phyloP scores from a whole-genome alignment of 2,797 vertebrate genomes.

The Sciurus carolinensis region DNA sequence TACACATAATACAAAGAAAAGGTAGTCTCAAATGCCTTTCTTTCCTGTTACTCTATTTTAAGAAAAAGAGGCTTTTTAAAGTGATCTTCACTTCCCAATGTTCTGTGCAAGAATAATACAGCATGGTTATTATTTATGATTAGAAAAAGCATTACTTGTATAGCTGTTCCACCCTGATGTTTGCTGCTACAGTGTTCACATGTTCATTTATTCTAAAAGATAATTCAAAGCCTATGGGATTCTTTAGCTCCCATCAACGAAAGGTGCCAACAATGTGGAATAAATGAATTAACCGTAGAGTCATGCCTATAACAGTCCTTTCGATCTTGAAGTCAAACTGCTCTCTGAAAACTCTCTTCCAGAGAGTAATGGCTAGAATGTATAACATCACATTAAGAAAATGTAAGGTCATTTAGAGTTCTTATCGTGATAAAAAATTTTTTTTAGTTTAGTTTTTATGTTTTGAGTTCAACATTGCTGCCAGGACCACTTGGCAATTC shows the following conservation, averaged over 20 bases:
- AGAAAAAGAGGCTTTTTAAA: slow-evolving; percentile 44
- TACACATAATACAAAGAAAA: slow-evolving; percentile 24
- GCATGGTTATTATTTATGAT: slow-evolving; percentile 14
- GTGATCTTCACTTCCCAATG: slow-evolving; percentile 6
- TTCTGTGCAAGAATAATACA: slow-evolving; percentile 50
- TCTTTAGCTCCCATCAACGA: not conserved
- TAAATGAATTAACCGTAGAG: slow-evolving; percentile 53
- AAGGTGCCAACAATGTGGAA: slow-evolving; percentile 25
- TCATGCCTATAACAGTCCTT: not conserved
- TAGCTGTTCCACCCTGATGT: slow-evolving; percentile 47
- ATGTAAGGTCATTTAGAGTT: not conserved
- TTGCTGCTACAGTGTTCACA: slow-evolving; percentile 43
- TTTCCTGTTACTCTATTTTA: slow-evolving; percentile 51
- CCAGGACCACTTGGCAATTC: not conserved
- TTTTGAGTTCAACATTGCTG: slow-evolving; percentile 38
- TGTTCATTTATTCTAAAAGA: slow-evolving; percentile 59
- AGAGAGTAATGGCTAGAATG: slow-evolving; percentile 17
- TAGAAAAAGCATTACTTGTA: not conserved
- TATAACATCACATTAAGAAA: not conserved
- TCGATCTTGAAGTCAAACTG: slow-evolving; percentile 67
- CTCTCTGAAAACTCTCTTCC: slow-evolving; percentile 34
- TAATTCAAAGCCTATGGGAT: slow-evolving; percentile 41
- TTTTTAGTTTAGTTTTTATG: slow-evolving; percentile 42
- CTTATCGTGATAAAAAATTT: not conserved
- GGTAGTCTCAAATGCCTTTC: not conserved